Base-by-base conservation (phyloP, 2,113 vertebrate species). In the Turdus rufiventris region DNA sequence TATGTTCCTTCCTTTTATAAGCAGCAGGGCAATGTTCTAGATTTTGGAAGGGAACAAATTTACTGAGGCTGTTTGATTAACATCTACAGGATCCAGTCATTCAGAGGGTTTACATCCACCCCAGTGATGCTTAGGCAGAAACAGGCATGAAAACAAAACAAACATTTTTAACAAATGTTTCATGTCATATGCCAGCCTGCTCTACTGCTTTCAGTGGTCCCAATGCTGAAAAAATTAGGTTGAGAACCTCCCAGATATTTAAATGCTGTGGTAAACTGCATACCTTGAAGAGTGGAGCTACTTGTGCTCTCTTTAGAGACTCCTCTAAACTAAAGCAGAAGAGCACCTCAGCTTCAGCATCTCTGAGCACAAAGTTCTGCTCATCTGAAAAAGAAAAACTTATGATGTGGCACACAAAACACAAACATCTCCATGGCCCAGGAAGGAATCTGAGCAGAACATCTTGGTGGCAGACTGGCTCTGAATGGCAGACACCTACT, bases 311-410 rank as follows among this genome's bases (percentile, higher is more conserved):
- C 95, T 99, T 99, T 5, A 99, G 93, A 6, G 99, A 99, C 82
- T 99, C 99, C 77, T 99, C 99, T 94, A 99, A 97, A 89, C 98
- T 99, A 95, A 99, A 99, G 77, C 97, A 98, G 97, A 99, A 99
- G 25, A 99, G 97, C 57, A 99, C 99, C 87, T 99, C 99, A 1
- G 99, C 99, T 96, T 99, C 99, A 3, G 99, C 99, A 36, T 99
- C 99, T 81, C 98, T 98, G 84, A 99, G 98, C 53, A 98, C 97
- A 71, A 98, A 99, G 92, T 92, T 98, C 97, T 99, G 98, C 86
- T 99, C 99, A 48, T 99, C 99, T 99, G 96, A 23, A 96, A 95
- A 75, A 93, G 58, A 87, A 66, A 89, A 14, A 51, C 5, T n/a
- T 40, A 60, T 6, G 15, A 58, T 23, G 31, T 7, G 63, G 78